Evolutionary conservation across 1,140 invertebrate species (phyloP), one percentile per base, ranked within the genome.

Genomic region (Heliconius melpomene): DNA sequence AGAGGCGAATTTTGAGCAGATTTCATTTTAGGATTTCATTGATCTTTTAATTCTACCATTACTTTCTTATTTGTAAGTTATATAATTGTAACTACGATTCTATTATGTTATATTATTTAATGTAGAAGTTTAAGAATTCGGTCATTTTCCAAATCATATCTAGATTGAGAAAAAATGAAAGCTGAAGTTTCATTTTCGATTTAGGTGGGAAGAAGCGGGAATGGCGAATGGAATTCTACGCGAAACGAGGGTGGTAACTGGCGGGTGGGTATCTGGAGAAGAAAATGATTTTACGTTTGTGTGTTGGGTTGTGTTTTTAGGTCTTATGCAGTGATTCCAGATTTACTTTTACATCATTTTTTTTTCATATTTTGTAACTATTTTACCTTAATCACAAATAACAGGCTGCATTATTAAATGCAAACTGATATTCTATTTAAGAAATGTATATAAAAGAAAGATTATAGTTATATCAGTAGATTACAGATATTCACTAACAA

Each of bases 181-280:
- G 87, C 89, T 93, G 40, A 46, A 92, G 93, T 94, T 93, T 93
- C 91, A 92, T 94, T 94, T 94, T 93, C 91, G 85, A 93, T 94
- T 87, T 94, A 94, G 93, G 93, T 93, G 83, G 91, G 89, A 90
- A 93, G 91, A 92, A 81, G 83, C 90, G 88, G 84, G 88, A 89
- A 90, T 79, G 90, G 89, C 79, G 91, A 91, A 26, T 66, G 60
- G 60, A 66, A 66, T 36, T 46, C 86, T 75, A 80, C 88, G 77
- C 89, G 88, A 86, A 86, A 88, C 73, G 90, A 93, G 83, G 84
- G 85, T 91, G 91, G 93, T 88, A 91, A 90, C 86, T 94, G 91
- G 91, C 85, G 91, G 93, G 91, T 94, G 90, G 93, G 93, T 94
- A 94, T 94, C 89, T 79, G 82, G 74, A 80, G 38, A 77, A 78